phyloP scores from a whole-genome alignment of 2,888 invertebrate genomes.

The Petrophora chlorosata region DNA sequence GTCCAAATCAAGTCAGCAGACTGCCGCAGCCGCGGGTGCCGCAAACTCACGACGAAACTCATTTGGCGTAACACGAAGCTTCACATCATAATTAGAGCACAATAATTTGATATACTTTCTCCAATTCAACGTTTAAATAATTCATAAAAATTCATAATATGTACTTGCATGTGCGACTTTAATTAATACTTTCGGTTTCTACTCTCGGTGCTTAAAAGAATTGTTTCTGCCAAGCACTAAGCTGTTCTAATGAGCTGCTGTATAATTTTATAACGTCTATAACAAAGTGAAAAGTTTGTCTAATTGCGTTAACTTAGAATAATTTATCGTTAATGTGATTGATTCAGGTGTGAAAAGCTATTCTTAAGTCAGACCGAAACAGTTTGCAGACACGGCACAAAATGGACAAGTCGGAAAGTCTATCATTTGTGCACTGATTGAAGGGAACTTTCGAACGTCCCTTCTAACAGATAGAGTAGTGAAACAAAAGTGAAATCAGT shows the following conservation, averaged over 20 bases:
- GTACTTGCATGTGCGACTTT: conserved; percentile 46
- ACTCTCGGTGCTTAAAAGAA: conserved; percentile 50
- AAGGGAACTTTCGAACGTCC: conserved; percentile 36
- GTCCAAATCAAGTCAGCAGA: conserved; percentile 37
- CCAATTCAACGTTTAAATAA: conserved; percentile 59
- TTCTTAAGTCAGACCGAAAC: background rate
- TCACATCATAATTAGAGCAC: conserved; percentile 73
- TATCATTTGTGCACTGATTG: conserved; percentile 29
- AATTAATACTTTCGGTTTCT: conserved; percentile 71
- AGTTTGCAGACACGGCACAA: background rate
- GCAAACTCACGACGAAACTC: conserved; percentile 41
- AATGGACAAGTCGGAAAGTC: conserved; percentile 13
- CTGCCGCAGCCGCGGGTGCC: conserved; percentile 30
- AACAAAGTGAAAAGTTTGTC: conserved; percentile 21
- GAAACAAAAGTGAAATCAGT: conserved; percentile 72
- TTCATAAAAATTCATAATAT: conserved; percentile 60
- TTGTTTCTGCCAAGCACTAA: conserved; percentile 29
- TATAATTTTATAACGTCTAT: conserved; percentile 21
- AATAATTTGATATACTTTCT: conserved; percentile 77
- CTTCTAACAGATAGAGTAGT: conserved; percentile 24
- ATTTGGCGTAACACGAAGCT: conserved; percentile 59
- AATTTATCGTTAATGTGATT: background rate
- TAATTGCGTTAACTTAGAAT: conserved; percentile 5
- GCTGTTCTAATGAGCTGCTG: conserved; percentile 21
- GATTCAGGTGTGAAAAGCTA: background rate